Percentiles rank a stretch among this genome's conserved stretches.
These are phyloP conservation scores for Mycteria americana DNA, from an alignment of 2,797 vertebrate species.

Conservation along the genomic window DNA sequence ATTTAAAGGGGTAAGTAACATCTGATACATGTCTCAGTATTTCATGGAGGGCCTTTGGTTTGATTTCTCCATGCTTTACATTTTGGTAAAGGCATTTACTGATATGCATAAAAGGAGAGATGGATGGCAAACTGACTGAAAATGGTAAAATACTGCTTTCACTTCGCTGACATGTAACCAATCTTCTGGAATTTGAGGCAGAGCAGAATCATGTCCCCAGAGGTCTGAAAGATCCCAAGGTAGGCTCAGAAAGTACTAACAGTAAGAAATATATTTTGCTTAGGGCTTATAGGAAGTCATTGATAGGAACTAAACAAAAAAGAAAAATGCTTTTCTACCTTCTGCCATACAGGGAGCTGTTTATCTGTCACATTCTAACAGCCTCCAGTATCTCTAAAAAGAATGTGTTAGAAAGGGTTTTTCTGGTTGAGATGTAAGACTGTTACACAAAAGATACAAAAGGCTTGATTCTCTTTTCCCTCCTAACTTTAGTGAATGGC, in stretches of 20 bases:
- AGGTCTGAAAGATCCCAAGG: not conserved
- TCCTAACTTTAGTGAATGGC: not conserved
- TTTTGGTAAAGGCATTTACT: not conserved
- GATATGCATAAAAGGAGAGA: not conserved
- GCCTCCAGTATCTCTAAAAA: not conserved
- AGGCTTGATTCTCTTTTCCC: not conserved
- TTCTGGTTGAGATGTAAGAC: not conserved
- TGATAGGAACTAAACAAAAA: not conserved
- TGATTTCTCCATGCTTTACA: not conserved
- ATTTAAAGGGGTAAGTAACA: not conserved
- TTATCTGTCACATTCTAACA: conserved; percentile 23
- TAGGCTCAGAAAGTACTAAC: not conserved
- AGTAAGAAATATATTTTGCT: not conserved
- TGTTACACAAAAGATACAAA: conserved; percentile 31
- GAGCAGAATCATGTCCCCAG: not conserved
- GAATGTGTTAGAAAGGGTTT: not conserved
- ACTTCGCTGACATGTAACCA: not conserved
- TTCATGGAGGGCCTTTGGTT: not conserved
- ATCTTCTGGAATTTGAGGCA: not conserved
- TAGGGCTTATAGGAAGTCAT: not conserved
- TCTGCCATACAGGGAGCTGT: not conserved
- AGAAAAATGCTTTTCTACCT: not conserved
- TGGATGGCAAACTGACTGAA: not conserved
- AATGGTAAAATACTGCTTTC: not conserved
- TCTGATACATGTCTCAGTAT: not conserved